Base-by-base conservation (phyloP, 2,113 vertebrate species). In the Callipepla squamata region DNA sequence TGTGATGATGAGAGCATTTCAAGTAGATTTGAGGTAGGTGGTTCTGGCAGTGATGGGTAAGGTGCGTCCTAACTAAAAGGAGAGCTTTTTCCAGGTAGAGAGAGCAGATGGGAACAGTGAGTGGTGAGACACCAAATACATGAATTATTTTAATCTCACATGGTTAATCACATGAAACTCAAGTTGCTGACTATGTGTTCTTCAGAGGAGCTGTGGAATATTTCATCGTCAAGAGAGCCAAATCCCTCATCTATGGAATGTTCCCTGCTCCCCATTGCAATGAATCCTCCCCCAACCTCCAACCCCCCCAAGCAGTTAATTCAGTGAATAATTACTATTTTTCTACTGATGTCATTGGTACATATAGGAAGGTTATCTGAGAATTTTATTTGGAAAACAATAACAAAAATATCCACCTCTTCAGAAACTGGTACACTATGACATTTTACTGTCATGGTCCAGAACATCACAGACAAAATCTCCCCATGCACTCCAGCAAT, bases 101-200 rank as follows among this genome's bases (percentile, higher is more conserved):
- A 55, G 21, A 32, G 2, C 1, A 3, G 8, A 12, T 75, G n/a
- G 57, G 14, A 87, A 51, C 4, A 1, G 0, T 17, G 5, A 40
- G 20, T 16, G 5, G 44, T 55, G 20, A 36, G 7, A 66, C 11
- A 40, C 5, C 4, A 30, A n/a, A 59, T 78, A 18, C 26, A 40
- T 7, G 11, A 83, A 1, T 22, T 2, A 1, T 28, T 10, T 5
- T 58, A n/a, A 58, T 58, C 32, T 58, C 30, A 58, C 6, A 12
- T 34, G 12, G 34, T 42, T 55, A 81, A 94, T 80, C 21, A 65
- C 12, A 82, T 42, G 82, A 82, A 80, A 92, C 44, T 90, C 79
- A 73, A n/a, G 5, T 15, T 89, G 32, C 19, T 78, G 53, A 62
- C 68, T 78, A 18, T 9, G 63, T 75, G 87, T 2, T 44, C 13